Evolutionary conservation across 2,113 vertebrate genomes (phyloP).

Genomic region (Dicrurus megarhynchus): DNA sequence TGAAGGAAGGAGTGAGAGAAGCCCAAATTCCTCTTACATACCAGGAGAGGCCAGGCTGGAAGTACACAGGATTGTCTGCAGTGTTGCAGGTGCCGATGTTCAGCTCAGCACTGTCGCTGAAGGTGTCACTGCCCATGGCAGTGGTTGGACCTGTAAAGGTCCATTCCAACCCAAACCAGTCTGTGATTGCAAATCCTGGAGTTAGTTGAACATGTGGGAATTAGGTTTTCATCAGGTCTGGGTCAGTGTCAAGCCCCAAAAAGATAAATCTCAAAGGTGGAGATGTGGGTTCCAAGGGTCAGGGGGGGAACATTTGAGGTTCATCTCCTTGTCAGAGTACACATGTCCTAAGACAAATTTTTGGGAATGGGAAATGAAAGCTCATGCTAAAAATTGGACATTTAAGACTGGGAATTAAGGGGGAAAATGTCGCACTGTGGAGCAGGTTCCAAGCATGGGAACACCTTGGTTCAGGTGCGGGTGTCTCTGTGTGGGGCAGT

Average conservation of each 20-base stretch:
- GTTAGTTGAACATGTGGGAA: background rate
- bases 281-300: background rate
- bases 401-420: background rate
- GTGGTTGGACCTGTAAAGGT: background rate
- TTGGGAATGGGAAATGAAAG: background rate
- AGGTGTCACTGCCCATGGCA: background rate
- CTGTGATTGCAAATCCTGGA: background rate
- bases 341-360: background rate
- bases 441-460: background rate
- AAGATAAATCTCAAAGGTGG: background rate
- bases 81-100: background rate
- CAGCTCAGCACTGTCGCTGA: background rate
- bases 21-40: background rate
- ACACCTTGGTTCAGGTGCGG: background rate
- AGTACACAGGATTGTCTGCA: background rate
- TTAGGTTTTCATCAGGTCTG: background rate
- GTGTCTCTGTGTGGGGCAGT: background rate
- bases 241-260: background rate
- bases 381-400: background rate
- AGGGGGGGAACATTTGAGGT: background rate
- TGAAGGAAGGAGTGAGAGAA: background rate
- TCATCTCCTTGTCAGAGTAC: background rate
- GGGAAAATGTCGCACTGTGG: rapidly evolving
- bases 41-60: background rate
- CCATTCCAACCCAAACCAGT: background rate